These are phyloP conservation scores for Cephus rjabovi DNA, from an alignment of 2,888 invertebrate species.

Conservation along the genomic window DNA sequence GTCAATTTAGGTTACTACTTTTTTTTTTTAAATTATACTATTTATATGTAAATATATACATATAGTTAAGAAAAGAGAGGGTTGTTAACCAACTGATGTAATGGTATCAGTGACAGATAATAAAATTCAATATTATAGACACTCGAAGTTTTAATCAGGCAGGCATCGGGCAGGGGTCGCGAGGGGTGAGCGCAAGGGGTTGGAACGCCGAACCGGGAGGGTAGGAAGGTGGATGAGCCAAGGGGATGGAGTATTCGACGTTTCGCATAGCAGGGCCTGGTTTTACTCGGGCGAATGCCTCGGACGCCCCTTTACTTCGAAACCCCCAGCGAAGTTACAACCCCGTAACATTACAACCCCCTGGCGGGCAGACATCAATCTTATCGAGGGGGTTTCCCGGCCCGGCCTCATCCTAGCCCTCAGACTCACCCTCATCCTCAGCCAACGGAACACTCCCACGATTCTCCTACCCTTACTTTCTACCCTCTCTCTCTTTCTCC, in stretches of 20 bases:
- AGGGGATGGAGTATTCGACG: not conserved
- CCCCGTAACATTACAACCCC: constrained; percentile 25
- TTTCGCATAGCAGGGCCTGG: constrained; percentile 1
- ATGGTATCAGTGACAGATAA: not conserved
- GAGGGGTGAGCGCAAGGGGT: not conserved
- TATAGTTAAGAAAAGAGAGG: too few relatives aligned
- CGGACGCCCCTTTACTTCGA: constrained; percentile 4
- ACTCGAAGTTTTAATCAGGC: constrained; percentile 5
- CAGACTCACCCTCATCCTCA: too few relatives aligned
- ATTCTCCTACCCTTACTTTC: not conserved
- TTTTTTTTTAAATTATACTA: too few relatives aligned
- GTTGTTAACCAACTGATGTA: not conserved
- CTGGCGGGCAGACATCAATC: constrained; percentile 24
- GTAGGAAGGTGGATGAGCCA: not conserved
- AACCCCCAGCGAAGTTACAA: constrained; percentile 16
- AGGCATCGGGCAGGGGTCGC: not conserved
- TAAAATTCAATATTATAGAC: constrained; percentile 2
- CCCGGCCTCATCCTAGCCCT: too few relatives aligned
- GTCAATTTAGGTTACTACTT: too few relatives aligned
- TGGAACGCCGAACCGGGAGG: too few relatives aligned
- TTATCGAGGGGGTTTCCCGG: constrained; percentile 20
- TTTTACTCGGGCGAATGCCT: constrained; percentile 7
- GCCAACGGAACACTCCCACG: not conserved
- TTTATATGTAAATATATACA: too few relatives aligned
- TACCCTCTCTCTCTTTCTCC: not conserved